These are phyloP conservation scores for Tridacna crocea DNA, from an alignment of 2,888 invertebrate genomes.

Conservation along the genomic window DNA sequence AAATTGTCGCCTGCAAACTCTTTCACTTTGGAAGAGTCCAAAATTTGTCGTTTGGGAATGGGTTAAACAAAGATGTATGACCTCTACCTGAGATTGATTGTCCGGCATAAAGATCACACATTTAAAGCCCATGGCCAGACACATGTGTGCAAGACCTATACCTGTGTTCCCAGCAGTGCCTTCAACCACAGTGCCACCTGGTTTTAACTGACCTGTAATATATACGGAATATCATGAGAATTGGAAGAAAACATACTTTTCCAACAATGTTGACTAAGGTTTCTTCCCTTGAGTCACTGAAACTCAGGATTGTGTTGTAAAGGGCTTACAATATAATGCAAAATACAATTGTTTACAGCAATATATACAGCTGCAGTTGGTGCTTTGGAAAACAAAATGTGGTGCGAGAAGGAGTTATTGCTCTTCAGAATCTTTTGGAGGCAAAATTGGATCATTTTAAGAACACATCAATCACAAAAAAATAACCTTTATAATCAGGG, in stretches of 20 bases:
- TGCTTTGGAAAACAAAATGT: background rate
- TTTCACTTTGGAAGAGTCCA: too few species aligned
- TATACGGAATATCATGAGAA: background rate
- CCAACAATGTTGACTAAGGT: too few species aligned
- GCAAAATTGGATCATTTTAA: background rate
- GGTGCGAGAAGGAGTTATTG: background rate
- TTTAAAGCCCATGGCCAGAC: slow-evolving; percentile 82
- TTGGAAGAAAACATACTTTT: too few species aligned
- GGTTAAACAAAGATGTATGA: background rate
- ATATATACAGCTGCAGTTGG: background rate
- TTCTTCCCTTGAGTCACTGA: too few species aligned
- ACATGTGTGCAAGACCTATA: slow-evolving; percentile 84
- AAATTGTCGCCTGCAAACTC: too few species aligned
- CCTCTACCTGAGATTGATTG: slow-evolving; percentile 81
- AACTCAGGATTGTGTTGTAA: too few species aligned
- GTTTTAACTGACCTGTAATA: slow-evolving; percentile 66
- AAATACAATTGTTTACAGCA: background rate
- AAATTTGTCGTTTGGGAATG: background rate
- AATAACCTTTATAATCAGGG: too few species aligned
- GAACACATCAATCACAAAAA: background rate
- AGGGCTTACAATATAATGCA: too few species aligned
- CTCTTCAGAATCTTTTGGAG: too few species aligned
- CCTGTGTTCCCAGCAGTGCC: slow-evolving; percentile 84
- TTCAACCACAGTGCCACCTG: slow-evolving; percentile 83
- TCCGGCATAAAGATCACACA: slow-evolving; percentile 84